Evolutionary conservation across 2,888 invertebrate species (phyloP), one percentile per base, ranked within the genome.

Genomic region (Diogma glabrata): DNA sequence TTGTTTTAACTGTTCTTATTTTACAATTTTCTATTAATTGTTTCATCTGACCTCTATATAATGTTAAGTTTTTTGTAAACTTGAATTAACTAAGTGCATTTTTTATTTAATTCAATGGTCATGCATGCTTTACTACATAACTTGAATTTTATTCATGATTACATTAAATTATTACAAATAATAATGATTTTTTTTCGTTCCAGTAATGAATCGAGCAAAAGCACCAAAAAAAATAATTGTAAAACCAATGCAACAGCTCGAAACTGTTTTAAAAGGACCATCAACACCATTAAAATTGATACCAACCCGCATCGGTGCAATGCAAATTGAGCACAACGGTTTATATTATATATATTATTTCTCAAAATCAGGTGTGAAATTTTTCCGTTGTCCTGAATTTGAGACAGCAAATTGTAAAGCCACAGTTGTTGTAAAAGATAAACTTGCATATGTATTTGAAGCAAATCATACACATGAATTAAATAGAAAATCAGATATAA

Each of bases 351-450:
- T 26, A 10, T 51, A 52, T 49, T 53, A 56, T 33, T 55, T 49
- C 20, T 52, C 53, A 9, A 33, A 52, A n/a, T 51, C 51, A 7
- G 47, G 52, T 9, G 30, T 51, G 17, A 48, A 52, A 12, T 51
- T 52, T 28, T 56, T 53, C 53, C 52, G 53, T 26, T 56, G 56
- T 48, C 20, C 12, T 33, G 20, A 48, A 22, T 40, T 48, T 48
- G 48, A 48, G n/a, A 12, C 7, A 8, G 65, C 66, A 12, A 58
- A 61, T 12, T 70, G 69, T 23, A 59, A 62, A 3, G 68, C 69
- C 1, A 61, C 68, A 3, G 61, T 70, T 28, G 67, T 69, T 2
- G 66, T 69, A 4, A 50, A 45, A 43, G 43, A 45, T 26, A 26
- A 61, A 17, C 57, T 56, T 45, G 49, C 67, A 46, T 60, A 59